A percentile compares a stretch with the other conserved stretches of the same genome.
Evolutionary conservation across 92 coral and sea anemone genomes (phyloP).

Genomic region (Umimayanthus chanpuru): DNA sequence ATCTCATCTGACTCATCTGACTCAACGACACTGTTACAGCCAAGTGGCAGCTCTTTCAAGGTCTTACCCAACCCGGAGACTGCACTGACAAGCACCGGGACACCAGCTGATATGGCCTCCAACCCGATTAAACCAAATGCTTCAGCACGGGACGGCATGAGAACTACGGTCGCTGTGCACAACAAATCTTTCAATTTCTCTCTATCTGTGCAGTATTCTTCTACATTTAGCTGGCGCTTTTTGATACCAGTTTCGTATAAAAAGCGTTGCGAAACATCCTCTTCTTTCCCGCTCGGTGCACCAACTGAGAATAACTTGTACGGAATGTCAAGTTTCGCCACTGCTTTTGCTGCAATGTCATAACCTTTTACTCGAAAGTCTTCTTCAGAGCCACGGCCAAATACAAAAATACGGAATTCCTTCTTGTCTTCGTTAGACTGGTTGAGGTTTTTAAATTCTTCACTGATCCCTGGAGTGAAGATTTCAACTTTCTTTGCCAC

Average conservation of each 20-base stretch:
- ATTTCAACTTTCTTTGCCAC: background rate
- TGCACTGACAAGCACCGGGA: conserved; percentile 6
- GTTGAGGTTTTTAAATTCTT: background rate
- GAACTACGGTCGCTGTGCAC: background rate
- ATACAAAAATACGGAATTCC: background rate
- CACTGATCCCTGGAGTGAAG: background rate
- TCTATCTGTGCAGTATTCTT: background rate
- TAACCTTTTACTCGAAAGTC: conserved; percentile 8
- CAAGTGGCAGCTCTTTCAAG: background rate
- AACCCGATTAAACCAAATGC: conserved; percentile 22
- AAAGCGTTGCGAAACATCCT: background rate
- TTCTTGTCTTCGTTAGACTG: background rate
- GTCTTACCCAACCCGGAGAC: background rate
- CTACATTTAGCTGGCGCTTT: background rate
- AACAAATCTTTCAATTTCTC: background rate
- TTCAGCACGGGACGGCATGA: conserved; percentile 12
- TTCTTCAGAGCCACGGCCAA: background rate
- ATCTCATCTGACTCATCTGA: background rate
- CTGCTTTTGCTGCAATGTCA: conserved; percentile 9
- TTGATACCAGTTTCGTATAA: background rate
- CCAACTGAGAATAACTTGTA: background rate
- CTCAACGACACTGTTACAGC: background rate
- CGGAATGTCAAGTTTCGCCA: background rate
- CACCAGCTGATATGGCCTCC: conserved; percentile 18
- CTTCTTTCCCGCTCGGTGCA: background rate